phyloP scores from a whole-genome alignment of 23 tunicate species.

The Corella eumyota region DNA sequence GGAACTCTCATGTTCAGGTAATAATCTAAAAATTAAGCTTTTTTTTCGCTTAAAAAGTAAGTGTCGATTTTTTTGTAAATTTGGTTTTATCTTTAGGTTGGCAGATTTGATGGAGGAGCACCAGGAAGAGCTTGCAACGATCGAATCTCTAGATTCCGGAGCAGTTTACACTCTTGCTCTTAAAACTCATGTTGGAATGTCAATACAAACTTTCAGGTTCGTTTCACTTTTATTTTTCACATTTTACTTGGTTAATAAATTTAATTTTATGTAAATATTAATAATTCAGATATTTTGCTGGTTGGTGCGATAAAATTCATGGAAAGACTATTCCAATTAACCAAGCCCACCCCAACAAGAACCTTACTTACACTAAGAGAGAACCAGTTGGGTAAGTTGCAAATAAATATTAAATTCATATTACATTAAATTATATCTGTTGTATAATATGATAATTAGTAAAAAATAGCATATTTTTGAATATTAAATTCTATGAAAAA shows the following conservation, averaged over 20 bases:
- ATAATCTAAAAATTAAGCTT: neutral
- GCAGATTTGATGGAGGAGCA: slow-evolving; percentile 91
- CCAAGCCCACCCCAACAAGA: slow-evolving; percentile 82
- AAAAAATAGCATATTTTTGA: no score
- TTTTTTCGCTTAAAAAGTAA: neutral
- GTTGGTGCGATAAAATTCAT: slow-evolving; percentile 97
- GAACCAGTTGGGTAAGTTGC: slow-evolving; percentile 85
- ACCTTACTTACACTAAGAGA: slow-evolving; percentile 77
- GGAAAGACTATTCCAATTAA: slow-evolving; percentile 95
- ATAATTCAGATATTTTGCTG: slow-evolving; percentile 70
- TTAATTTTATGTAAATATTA: no score
- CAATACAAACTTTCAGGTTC: slow-evolving; percentile 91
- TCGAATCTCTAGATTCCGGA: slow-evolving; percentile 89
- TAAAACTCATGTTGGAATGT: slow-evolving; percentile 95
- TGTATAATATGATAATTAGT: no score
- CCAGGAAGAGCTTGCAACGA: slow-evolving; percentile 88
- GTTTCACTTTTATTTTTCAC: no score
- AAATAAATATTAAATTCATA: neutral
- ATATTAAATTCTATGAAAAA: no score
- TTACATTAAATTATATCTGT: neutral
- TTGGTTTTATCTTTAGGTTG: slow-evolving; percentile 17
- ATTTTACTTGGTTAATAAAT: neutral
- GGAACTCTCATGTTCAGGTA: slow-evolving; percentile 87
- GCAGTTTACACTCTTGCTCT: slow-evolving; percentile 93
- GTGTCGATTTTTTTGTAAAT: neutral